These are phyloP conservation scores for Littorina saxatilis DNA, from an alignment of 1,140 invertebrate genomes.

Conservation along the genomic window DNA sequence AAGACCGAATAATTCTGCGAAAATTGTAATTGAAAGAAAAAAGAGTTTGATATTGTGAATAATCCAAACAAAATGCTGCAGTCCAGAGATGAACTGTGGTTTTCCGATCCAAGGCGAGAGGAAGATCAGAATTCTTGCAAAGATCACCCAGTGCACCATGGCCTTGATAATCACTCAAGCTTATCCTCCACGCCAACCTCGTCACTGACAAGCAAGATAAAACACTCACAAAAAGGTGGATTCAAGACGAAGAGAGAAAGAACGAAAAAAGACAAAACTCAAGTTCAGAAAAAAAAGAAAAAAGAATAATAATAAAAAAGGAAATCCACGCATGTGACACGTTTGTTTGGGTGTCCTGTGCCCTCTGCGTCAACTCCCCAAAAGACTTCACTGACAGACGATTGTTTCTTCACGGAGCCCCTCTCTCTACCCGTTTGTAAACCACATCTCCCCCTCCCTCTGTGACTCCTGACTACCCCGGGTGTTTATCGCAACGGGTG, in stretches of 20 bases:
- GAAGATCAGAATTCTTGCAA: no score
- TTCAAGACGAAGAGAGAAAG: neutral
- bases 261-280: no score
- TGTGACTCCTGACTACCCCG: neutral
- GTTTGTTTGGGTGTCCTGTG: slow-evolving; percentile 4
- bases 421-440: neutral
- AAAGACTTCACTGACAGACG: neutral
- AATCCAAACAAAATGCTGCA: no score
- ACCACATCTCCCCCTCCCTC: neutral
- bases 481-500: slow-evolving; percentile 29
- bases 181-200: neutral
- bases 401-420: no score
- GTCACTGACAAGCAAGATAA: neutral
- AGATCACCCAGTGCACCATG: neutral
- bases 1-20: no score
- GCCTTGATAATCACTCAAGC: neutral
- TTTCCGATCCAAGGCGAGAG: no score
- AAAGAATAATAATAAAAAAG: neutral
- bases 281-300: neutral
- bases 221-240: neutral
- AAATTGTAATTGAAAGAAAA: no score
- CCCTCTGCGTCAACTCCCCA: neutral
- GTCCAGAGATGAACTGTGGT: no score
- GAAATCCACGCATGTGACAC: neutral
- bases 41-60: no score